Conservation (phyloP, 2,888 invertebrate genomes). For the Eupithecia vulgata region DNA sequence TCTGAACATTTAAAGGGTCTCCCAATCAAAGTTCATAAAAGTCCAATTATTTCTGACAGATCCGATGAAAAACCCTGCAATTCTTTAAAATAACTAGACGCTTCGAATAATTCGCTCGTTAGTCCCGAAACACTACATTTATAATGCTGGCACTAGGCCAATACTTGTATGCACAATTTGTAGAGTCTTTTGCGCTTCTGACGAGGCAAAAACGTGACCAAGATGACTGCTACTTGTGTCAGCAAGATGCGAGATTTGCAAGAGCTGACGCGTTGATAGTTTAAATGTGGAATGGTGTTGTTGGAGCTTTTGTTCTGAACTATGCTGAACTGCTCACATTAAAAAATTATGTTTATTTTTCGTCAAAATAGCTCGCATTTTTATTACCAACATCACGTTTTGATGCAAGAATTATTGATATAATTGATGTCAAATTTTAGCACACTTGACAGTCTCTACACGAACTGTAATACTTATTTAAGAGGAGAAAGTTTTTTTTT, state of each 20-base stretch:
- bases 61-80: constrained; percentile 25
- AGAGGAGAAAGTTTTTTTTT: too few species aligned
- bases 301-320: background rate
- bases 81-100: constrained; percentile 44
- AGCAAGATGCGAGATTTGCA: constrained; percentile 49
- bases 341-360: too few species aligned
- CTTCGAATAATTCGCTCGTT: constrained; percentile 67
- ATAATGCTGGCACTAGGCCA: constrained; percentile 73
- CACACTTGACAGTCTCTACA: too few species aligned
- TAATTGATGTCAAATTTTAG: too few species aligned
- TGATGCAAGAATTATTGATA: too few species aligned
- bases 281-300: constrained; percentile 3
- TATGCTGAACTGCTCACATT: too few species aligned
- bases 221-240: constrained; percentile 54
- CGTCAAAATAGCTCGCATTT: too few species aligned
- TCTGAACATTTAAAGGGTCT: background rate
- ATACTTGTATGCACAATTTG: constrained; percentile 64
- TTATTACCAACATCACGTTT: too few species aligned
- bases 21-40: constrained; percentile 5
- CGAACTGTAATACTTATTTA: too few species aligned
- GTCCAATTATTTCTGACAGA: constrained; percentile 18
- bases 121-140: constrained; percentile 69
- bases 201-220: constrained; percentile 72
- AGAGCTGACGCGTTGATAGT: constrained; percentile 37
- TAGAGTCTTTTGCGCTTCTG: constrained; percentile 63